Conservation (phyloP, 2,888 invertebrate species). For the Xiphydria camelus region DNA sequence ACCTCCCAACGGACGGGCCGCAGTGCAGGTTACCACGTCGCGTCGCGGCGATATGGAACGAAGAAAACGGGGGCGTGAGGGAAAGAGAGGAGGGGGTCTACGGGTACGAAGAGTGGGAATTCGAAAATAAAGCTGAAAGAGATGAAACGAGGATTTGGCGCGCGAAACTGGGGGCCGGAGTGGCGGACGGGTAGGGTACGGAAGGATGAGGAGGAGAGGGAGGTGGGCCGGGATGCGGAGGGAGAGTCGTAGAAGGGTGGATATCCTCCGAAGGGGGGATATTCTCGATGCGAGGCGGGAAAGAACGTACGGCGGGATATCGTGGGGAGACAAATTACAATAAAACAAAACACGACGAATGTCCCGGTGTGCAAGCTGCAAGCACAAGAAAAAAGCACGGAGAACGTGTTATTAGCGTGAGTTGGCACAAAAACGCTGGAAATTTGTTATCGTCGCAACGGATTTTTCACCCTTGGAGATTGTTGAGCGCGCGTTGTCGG, state of each 20-base stretch:
- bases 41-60: no score
- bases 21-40: no score
- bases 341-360: conserved; percentile 58
- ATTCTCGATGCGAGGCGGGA: no score
- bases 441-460: no score
- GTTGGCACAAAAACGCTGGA: no score
- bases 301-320: conserved; percentile 38
- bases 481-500: no score
- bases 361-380: conserved; percentile 58
- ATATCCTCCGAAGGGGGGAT: neutral
- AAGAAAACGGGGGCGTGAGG: no score
- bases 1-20: no score
- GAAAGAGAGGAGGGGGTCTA: no score
- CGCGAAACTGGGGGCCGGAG: neutral
- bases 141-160: neutral
- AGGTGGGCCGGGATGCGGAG: conserved; percentile 14
- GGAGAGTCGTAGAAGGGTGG: conserved; percentile 11
- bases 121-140: conserved; percentile 6
- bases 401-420: no score
- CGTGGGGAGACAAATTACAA: no score
- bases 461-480: no score
- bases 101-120: conserved; percentile 2
- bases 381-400: conserved; percentile 40
- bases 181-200: neutral
- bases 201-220: neutral